Evolutionary conservation across 2,888 invertebrate genomes (phyloP).

Genomic region (Aproaerema taeniolella): DNA sequence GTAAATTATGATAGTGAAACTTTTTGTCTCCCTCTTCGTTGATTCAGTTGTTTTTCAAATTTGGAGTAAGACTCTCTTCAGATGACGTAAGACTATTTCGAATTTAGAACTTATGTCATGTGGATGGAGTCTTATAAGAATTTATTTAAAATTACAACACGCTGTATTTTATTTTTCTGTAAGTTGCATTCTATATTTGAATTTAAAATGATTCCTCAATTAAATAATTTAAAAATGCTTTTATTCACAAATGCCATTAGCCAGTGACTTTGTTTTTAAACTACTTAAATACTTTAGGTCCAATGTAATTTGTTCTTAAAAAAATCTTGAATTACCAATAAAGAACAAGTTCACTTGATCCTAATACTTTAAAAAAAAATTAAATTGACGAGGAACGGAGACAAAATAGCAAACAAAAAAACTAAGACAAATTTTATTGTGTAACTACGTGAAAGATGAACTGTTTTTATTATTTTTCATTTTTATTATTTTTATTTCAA

Average conservation of each 20-base stretch:
- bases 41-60: slow-evolving; percentile 1
- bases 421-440: slow-evolving; percentile 75
- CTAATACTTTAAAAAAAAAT: not conserved
- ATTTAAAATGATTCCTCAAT: too few species aligned
- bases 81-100: slow-evolving; percentile 30
- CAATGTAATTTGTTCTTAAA: not conserved
- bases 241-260: too few species aligned
- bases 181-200: too few species aligned
- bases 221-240: too few species aligned
- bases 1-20: slow-evolving; percentile 69
- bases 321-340: too few species aligned
- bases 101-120: slow-evolving; percentile 29
- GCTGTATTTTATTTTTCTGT: too few species aligned
- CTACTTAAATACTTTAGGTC: not conserved
- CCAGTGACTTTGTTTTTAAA: slow-evolving; percentile 9
- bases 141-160: too few species aligned
- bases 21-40: slow-evolving; percentile 61
- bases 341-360: not conserved
- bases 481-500: slow-evolving; percentile 78
- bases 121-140: slow-evolving; percentile 48
- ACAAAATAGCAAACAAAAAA: slow-evolving; percentile 58
- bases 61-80: slow-evolving; percentile 51
- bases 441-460: slow-evolving; percentile 73
- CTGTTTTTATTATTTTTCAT: slow-evolving; percentile 78
- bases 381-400: slow-evolving; percentile 38